These are phyloP conservation scores for Drosophila bifasciata DNA, from an alignment of 1,140 invertebrate species.

Conservation along the genomic window DNA sequence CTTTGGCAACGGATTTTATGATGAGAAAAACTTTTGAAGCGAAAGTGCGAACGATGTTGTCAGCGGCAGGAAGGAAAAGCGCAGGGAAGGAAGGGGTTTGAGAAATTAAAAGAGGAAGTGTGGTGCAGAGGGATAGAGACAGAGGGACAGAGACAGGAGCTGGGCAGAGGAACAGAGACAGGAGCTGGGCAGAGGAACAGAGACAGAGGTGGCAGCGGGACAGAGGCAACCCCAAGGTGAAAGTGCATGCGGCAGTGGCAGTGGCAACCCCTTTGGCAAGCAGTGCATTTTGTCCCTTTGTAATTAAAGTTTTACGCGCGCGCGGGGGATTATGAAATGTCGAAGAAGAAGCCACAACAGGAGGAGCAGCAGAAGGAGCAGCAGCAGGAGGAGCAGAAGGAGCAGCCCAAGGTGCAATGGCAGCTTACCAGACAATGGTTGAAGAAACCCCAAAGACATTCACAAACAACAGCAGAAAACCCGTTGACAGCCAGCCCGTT, in stretches of 20 bases:
- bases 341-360: constrained; percentile 30
- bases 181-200: not conserved
- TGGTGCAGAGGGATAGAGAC: not conserved
- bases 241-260: constrained; percentile 46
- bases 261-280: constrained; percentile 23
- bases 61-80: constrained; percentile 18
- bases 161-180: not conserved
- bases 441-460: constrained; percentile 29
- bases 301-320: constrained; percentile 72
- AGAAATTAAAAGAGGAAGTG: constrained; percentile 72
- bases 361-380: constrained; percentile 17
- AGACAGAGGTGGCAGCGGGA: too few relatives aligned
- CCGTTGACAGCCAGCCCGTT: constrained; percentile 9
- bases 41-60: constrained; percentile 56
- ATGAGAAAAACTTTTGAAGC: constrained; percentile 75
- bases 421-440: constrained; percentile 43
- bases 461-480: constrained; percentile 33
- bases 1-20: constrained; percentile 60
- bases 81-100: constrained; percentile 13
- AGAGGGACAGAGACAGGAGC: not conserved
- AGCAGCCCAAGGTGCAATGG: constrained; percentile 43
- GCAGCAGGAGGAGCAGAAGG: constrained; percentile 5
- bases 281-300: constrained; percentile 67
- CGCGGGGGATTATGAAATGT: constrained; percentile 49
- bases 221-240: constrained; percentile 42